phyloP scores from a whole-genome alignment of 1,140 invertebrate genomes.

The Drosophila azteca region DNA sequence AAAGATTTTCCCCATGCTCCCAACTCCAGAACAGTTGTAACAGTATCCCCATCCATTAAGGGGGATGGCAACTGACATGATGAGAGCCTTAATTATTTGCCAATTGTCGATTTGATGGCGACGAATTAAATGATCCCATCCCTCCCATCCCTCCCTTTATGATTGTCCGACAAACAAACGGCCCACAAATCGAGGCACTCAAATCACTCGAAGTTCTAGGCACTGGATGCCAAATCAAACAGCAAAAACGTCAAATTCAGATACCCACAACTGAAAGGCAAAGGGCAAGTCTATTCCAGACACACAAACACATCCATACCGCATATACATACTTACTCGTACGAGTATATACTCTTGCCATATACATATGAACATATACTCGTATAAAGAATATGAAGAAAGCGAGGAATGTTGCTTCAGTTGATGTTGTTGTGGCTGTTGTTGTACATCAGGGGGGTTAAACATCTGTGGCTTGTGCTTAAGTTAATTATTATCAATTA shows the following conservation, averaged over 20 bases:
- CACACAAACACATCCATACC: too few relatives aligned
- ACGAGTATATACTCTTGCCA: neutral
- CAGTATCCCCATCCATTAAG: too few relatives aligned
- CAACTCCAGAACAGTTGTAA: too few relatives aligned
- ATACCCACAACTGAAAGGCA: neutral
- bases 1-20: too few relatives aligned
- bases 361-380: neutral
- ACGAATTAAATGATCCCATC: too few relatives aligned
- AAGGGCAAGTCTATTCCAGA: neutral
- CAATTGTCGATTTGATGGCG: too few relatives aligned
- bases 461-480: constrained; percentile 72
- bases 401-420: constrained; percentile 3
- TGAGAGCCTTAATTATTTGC: too few relatives aligned
- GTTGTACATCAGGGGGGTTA: constrained; percentile 7
- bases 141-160: too few relatives aligned
- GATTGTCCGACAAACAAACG: neutral
- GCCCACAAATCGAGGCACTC: neutral
- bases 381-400: neutral
- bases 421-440: too few relatives aligned
- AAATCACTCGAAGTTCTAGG: too few relatives aligned
- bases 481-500: constrained; percentile 83
- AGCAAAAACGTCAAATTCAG: constrained; percentile 17
- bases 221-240: constrained; percentile 22
- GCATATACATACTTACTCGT: neutral
- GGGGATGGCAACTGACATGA: too few relatives aligned